Evolutionary conservation across 2,797 vertebrate genomes (phyloP), one percentile per base, ranked within the genome.

Genomic region (Diplodus puntazzo): DNA sequence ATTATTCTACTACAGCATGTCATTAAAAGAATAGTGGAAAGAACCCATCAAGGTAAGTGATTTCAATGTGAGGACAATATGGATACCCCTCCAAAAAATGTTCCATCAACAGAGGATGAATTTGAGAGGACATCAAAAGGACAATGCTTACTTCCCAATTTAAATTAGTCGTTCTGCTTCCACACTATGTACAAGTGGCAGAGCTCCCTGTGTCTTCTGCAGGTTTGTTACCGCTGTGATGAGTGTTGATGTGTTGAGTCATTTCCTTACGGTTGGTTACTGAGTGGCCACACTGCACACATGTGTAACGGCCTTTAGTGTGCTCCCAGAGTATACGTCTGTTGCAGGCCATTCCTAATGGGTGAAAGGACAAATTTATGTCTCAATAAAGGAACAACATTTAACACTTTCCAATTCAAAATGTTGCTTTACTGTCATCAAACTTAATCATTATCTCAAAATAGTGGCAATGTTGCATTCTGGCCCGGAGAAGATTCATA

Each of bases 251-350:
- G 92, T 98, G 97, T 45, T 95, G 93, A 0, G 96, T 97, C 95
- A 99, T 97, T 76, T 97, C 96, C 18, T 96, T 93, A 55, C 97
- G 95, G 23, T 96, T 96, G 64, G 94, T 93, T 1, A 92, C 90
- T 5, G 85, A 89, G 88, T 95, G 93, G 72, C 95, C 93, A 77
- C 98, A 98, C 93, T 98, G 97, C 79, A 96, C 93, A 85, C 98
- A 98, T 10, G 92, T 96, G 89, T 98, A 98, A 86, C 95, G 95
- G 57, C 97, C 98, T 69, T 95, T 96, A 3, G 96, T 98, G 94
- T 99, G 97, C 90, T 98, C 96, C 98, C 97, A 99, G 13, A 98
- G 94, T 27, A 99, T 96, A 57, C 97, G 96, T 81, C 96, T 96
- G 90, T 86, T 95, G 90, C 95, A 94, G 60, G 94, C 82, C 73